phyloP scores from a whole-genome alignment of 2,797 vertebrate genomes.

The Austrolebias charrua region DNA sequence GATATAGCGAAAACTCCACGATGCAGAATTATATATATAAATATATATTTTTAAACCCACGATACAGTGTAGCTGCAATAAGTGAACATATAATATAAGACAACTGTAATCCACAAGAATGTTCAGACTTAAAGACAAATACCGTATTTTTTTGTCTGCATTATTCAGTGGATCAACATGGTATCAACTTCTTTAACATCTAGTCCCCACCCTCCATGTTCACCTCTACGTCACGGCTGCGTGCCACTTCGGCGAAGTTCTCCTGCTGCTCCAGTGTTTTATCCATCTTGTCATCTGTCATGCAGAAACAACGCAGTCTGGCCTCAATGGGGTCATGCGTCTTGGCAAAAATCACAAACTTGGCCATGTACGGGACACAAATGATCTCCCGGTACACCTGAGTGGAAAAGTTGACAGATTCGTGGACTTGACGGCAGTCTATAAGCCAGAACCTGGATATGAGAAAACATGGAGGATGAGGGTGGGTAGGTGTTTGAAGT shows the following conservation, averaged over 20 bases:
- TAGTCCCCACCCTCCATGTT: background rate
- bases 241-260: slow-evolving; percentile 95
- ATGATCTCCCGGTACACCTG: slow-evolving; percentile 98
- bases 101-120: no score
- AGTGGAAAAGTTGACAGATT: slow-evolving; percentile 94
- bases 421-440: slow-evolving; percentile 95
- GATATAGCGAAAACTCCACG: no score
- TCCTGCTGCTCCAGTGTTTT: slow-evolving; percentile 98
- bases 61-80: no score
- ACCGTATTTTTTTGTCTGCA: no score
- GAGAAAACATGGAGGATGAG: background rate
- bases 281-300: slow-evolving; percentile 98
- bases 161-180: no score
- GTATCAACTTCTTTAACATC: no score
- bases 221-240: slow-evolving; percentile 98
- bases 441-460: slow-evolving; percentile 93
- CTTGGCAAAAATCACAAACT: slow-evolving; percentile 98
- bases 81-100: no score
- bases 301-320: slow-evolving; percentile 94
- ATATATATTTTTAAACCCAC: no score
- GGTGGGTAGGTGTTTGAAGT: background rate
- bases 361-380: slow-evolving; percentile 99
- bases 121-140: no score
- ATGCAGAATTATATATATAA: no score
- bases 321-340: slow-evolving; percentile 96